Percentiles rank a stretch among this genome's conserved stretches.
Conservation (phyloP, 1,140 invertebrate genomes). For the Grapholita molesta region DNA sequence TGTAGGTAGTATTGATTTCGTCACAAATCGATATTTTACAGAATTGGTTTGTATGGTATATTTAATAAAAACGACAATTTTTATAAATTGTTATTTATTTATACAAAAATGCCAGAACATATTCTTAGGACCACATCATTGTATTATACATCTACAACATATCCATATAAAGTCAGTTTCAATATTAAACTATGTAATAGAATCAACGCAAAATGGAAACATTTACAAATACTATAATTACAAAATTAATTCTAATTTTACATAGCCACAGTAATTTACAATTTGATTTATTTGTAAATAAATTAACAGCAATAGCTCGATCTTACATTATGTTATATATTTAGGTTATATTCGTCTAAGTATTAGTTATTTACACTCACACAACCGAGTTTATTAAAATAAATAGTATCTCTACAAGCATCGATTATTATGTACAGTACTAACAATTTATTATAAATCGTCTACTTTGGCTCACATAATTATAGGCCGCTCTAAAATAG, state of each 20-base stretch:
- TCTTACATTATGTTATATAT: conserved; percentile 32
- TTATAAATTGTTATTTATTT: conserved; percentile 66
- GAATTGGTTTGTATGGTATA: too few relatives aligned
- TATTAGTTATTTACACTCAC: conserved; percentile 58
- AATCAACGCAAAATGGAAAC: conserved; percentile 62
- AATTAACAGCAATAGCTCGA: conserved; percentile 57
- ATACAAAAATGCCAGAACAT: conserved; percentile 65
- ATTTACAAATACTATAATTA: conserved; percentile 51
- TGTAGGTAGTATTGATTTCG: too few relatives aligned
- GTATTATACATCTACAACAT: conserved; percentile 55
- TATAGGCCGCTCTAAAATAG: not conserved
- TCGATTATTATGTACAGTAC: conserved; percentile 37
- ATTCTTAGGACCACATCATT: conserved; percentile 55
- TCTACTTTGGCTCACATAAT: conserved; percentile 9
- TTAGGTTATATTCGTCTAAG: conserved; percentile 34
- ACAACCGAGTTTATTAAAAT: conserved; percentile 53
- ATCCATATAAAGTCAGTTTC: conserved; percentile 31
- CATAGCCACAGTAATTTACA: conserved; percentile 47
- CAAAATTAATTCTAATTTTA: conserved; percentile 35
- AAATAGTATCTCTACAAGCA: conserved; percentile 43
- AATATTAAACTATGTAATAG: conserved; percentile 65
- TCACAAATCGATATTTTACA: too few relatives aligned
- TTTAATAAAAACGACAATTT: conserved; percentile 23
- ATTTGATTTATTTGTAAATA: conserved; percentile 36
- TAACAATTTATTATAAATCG: not conserved